Evolutionary conservation across 2,113 vertebrate genomes (phyloP).

Genomic region (Siniperca chuatsi): DNA sequence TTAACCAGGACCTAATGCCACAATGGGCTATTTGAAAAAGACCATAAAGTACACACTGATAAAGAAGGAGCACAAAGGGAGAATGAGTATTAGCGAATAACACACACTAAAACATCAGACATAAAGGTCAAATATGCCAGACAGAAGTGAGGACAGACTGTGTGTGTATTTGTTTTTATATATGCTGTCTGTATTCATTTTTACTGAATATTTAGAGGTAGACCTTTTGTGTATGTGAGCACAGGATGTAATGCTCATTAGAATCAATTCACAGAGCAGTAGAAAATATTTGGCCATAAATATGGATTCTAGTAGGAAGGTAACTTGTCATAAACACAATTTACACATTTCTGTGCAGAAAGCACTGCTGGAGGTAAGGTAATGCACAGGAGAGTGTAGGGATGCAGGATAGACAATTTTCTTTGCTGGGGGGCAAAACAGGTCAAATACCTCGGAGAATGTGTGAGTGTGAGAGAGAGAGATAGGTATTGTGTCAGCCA

Average conservation of each 20-base stretch:
- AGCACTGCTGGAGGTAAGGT: conserved; percentile 19
- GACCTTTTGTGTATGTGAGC: not conserved
- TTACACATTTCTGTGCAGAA: conserved; percentile 23
- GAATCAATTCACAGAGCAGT: not conserved
- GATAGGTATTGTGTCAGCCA: not conserved
- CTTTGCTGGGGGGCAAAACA: conserved; percentile 48
- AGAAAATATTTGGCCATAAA: conserved; percentile 19
- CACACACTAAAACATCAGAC: conserved; percentile 5
- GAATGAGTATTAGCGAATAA: conserved; percentile 5
- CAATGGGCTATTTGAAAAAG: conserved; percentile 40
- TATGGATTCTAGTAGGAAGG: conserved; percentile 14
- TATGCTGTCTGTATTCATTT: not conserved
- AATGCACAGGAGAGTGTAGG: conserved; percentile 11
- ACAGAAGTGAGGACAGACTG: not conserved
- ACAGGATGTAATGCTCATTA: not conserved
- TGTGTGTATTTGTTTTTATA: not conserved
- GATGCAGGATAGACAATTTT: conserved; percentile 32
- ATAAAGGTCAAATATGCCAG: conserved; percentile 27
- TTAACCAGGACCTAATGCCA: conserved; percentile 48
- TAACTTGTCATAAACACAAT: conserved; percentile 21
- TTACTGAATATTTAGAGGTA: not conserved
- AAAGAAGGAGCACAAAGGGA: conserved; percentile 33
- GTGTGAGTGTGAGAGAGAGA: not conserved
- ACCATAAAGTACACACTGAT: conserved; percentile 48
- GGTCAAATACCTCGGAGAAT: conserved; percentile 38